Evolutionary conservation across 2,113 vertebrate genomes (phyloP), one percentile per base, ranked within the genome.

Genomic region (Planiliza haematocheilus): DNA sequence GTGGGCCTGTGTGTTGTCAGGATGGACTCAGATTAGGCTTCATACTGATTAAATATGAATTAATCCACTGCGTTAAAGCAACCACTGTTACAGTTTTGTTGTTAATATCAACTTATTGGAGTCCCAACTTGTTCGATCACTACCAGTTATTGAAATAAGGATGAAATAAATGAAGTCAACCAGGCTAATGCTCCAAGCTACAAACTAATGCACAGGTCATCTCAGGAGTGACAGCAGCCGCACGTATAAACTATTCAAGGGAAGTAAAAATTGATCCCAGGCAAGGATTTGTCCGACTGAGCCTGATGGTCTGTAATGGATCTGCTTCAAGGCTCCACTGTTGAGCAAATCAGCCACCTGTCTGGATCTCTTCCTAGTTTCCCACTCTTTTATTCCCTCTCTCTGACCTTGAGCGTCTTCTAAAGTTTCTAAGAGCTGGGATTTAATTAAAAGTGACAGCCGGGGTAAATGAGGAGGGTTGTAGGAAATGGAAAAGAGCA

Each of bases 401-500:
- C 39, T 58, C 13, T 87, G 81, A 84, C 85, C 78, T 84, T 87
- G 78, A 76, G 70, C 12, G 0, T 51, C 17, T 1, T 58, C 68
- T 39, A 38, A 45, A 76, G 45, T 10, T 49, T 75, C 70, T 72
- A 30, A 57, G 43, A 78, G 60, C 48, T 52, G 37, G 50, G 66
- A 41, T 60, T 49, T 64, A 14, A 74, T 68, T 73, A 21, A 73
- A 53, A 55, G 30, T 7, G 38, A 37, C 41, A 20, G 50, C 30
- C 43, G 12, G 58, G 17, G 16, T n/a, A 39, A 64, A 43, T 2
- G 24, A 30, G 24, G 24, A 30, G 24, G 5, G 24, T 30, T 5
- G 24, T 30, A 30, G 24, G 24, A 30, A 30, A 30, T 30, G n/a
- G n/a, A n/a, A n/a, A n/a, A n/a, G n/a, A n/a, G n/a, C n/a, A n/a